Evolutionary conservation across 2,113 vertebrate species (phyloP).

Genomic region (Paedocypris sp.): DNA sequence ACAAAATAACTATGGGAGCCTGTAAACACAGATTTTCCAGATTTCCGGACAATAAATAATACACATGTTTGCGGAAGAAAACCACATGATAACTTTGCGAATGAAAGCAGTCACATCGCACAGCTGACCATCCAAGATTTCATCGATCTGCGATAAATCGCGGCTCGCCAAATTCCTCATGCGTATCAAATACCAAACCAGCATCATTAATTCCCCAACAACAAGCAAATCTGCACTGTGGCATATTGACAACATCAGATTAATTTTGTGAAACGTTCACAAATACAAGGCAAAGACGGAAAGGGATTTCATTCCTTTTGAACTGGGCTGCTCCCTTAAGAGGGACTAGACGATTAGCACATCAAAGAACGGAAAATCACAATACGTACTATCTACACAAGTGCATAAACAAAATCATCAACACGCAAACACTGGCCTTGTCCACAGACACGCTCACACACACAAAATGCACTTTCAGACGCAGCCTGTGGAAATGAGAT

Average conservation of each 20-base stretch:
- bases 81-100: too few species aligned
- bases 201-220: background rate
- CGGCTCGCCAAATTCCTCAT: background rate
- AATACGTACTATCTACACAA: slow-evolving; percentile 3
- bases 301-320: slow-evolving; percentile 10
- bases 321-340: background rate
- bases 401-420: background rate
- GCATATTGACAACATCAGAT: background rate
- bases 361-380: slow-evolving; percentile 6
- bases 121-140: too few species aligned
- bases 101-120: too few species aligned
- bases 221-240: background rate
- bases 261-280: slow-evolving; percentile 4
- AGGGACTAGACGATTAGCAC: slow-evolving; percentile 4
- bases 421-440: background rate
- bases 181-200: background rate
- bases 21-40: too few species aligned
- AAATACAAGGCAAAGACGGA: background rate
- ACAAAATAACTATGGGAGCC: too few species aligned
- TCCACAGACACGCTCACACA: background rate
- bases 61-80: too few species aligned
- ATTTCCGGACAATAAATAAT: too few species aligned
- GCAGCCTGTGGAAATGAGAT: slow-evolving; percentile 8
- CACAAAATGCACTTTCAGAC: background rate
- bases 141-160: too few species aligned